phyloP scores from a whole-genome alignment of 2,113 vertebrate genomes.

The Ibidorhyncha struthersii region DNA sequence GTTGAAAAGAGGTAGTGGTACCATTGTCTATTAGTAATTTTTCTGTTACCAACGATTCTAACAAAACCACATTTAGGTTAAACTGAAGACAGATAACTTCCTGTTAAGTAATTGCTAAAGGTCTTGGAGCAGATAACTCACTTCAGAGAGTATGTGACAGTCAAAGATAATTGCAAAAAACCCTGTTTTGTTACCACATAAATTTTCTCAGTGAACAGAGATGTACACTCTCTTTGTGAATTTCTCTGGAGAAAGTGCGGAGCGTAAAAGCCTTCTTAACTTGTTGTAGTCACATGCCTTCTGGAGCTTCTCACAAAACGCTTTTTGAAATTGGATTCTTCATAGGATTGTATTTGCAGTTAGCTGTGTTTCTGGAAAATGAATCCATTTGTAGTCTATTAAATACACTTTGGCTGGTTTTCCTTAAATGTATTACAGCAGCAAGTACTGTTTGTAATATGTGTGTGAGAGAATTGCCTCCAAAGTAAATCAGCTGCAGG shows the following conservation, averaged over 20 bases:
- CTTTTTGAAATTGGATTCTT: neutral
- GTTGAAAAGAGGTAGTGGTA: too few relatives aligned
- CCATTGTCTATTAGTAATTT: neutral
- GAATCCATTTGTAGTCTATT: neutral
- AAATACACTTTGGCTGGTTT: neutral
- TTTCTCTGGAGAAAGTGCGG: neutral
- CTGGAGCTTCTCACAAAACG: neutral
- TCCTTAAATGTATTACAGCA: neutral
- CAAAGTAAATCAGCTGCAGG: neutral
- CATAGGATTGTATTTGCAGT: neutral
- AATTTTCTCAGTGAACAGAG: neutral
- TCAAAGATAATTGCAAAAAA: neutral
- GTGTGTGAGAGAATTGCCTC: neutral
- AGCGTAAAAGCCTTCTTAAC: neutral
- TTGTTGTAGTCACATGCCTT: neutral
- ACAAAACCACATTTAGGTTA: neutral
- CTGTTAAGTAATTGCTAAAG: neutral
- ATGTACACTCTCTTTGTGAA: rapidly evolving
- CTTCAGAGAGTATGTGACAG: neutral
- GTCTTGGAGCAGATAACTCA: neutral
- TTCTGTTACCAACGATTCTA: neutral
- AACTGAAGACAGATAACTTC: neutral
- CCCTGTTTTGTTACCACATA: neutral
- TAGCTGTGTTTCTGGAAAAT: neutral
- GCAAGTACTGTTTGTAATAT: neutral